Evolutionary conservation across 1,140 invertebrate species (phyloP), one percentile per base, ranked within the genome.

Genomic region (Drosophila tristis): DNA sequence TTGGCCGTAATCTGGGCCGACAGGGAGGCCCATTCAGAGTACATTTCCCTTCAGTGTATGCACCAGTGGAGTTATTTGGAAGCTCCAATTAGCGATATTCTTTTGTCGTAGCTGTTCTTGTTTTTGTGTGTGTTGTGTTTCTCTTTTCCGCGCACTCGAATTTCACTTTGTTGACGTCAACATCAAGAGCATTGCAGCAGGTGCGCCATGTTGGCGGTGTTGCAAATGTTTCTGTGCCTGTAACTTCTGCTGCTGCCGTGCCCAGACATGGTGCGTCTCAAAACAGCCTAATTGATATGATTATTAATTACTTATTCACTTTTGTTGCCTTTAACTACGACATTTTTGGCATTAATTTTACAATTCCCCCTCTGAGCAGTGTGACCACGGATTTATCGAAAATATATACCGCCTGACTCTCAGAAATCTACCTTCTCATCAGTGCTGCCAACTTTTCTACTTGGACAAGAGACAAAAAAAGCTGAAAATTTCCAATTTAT

Each of bases 11-110:
- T 95, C 56, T 95, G 92, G 74, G 94, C 92, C 67, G 94, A 96
- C 76, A 97, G 92, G 26, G 96, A 97, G 67, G 95, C 96, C 96
- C 96, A 97, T 94, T 97, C 96, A 78, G 95, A 95, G 94, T 97
- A 97, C 96, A 97, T 97, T 1, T 5, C 35, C 11, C 35, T 39
- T 13, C 35, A 13, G 11, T 11, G 35, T 39, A 11, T 39, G 35
- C 11, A 5, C 35, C 35, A 39, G 35, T 9, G 8, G 11, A 3
- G 23, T 11, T 26, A 16, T 31, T 47, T 42, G 13, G 35, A 11
- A 13, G 26, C 26, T 23, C 11, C 9, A 13, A 5, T 13, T 26
- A 9, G 8, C 44, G 4, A 11, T 29, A 31, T 13, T 13, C 49
- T 50, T 57, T 31, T 44, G 5, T 26, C 16, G 45, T 15, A n/a